Percentiles rank a stretch among this genome's conserved stretches.
These are phyloP conservation scores for Diplogasteroides magnus DNA, from an alignment of 1,140 invertebrate genomes.

Conservation along the genomic window DNA sequence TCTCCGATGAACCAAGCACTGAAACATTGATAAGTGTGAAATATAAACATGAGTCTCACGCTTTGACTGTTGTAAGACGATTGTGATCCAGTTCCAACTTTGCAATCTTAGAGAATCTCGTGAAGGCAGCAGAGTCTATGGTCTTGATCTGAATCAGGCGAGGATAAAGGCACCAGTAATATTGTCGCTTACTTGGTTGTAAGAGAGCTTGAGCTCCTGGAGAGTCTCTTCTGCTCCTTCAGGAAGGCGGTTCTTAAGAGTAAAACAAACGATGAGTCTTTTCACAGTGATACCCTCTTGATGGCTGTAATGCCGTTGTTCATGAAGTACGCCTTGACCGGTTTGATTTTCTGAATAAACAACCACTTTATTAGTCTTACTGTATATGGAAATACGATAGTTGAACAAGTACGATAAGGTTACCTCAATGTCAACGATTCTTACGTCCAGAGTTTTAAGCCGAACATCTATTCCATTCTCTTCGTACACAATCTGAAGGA, in stretches of 20 bases:
- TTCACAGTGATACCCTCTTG: neutral
- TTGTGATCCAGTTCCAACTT: neutral
- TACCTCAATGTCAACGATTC: too few species aligned
- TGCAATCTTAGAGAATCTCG: neutral
- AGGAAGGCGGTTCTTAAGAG: neutral
- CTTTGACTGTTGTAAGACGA: neutral
- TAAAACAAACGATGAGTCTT: neutral
- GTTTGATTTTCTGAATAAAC: neutral
- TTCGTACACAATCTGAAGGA: too few species aligned
- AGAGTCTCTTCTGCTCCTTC: neutral
- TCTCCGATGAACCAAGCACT: neutral
- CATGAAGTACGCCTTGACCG: neutral
- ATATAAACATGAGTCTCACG: too few species aligned
- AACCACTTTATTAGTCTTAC: neutral
- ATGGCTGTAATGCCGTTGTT: neutral
- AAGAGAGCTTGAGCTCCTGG: too few species aligned
- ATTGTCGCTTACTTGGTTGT: too few species aligned
- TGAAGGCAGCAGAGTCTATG: neutral
- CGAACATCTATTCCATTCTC: too few species aligned
- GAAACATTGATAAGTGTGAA: too few species aligned
- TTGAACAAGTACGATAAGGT: too few species aligned
- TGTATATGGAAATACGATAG: too few species aligned
- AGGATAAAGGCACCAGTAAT: neutral
- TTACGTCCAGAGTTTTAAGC: too few species aligned
- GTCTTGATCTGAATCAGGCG: neutral